phyloP scores from a whole-genome alignment of 2,113 vertebrate species.

The Xiphorhynchus elegans region DNA sequence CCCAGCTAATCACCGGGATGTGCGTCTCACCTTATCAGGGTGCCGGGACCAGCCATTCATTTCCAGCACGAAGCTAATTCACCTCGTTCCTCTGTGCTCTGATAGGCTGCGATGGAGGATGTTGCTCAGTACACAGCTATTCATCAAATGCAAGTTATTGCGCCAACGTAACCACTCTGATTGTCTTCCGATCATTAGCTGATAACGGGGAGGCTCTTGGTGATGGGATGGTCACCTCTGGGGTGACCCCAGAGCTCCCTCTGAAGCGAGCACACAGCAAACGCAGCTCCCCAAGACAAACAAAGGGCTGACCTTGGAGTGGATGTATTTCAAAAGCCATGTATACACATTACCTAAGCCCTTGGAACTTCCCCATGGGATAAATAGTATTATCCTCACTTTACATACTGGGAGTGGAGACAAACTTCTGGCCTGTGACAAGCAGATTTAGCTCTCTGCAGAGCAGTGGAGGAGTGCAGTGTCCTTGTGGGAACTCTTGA shows the following conservation, averaged over 20 bases:
- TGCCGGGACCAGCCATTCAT: not conserved
- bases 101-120: conserved; percentile 51
- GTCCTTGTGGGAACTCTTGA: not conserved
- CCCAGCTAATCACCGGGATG: conserved; percentile 43
- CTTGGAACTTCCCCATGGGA: conserved; percentile 12
- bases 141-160: not conserved
- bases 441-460: not conserved
- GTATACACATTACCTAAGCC: conserved; percentile 6
- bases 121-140: conserved; percentile 4
- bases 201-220: conserved; percentile 4
- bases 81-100: not conserved
- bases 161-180: not conserved
- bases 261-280: not conserved
- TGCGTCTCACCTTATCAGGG: conserved; percentile 34
- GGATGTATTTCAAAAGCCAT: conserved; percentile 2
- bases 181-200: not conserved
- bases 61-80: not conserved
- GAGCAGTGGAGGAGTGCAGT: not conserved
- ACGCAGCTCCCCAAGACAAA: not conserved
- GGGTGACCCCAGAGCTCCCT: not conserved
- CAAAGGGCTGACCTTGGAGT: conserved; percentile 9
- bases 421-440: conserved; percentile 21
- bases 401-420: conserved; percentile 27
- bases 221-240: not conserved
- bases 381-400: conserved; percentile 52